Evolutionary conservation across 2,113 vertebrate species (phyloP).

Genomic region (Symphodus melops): DNA sequence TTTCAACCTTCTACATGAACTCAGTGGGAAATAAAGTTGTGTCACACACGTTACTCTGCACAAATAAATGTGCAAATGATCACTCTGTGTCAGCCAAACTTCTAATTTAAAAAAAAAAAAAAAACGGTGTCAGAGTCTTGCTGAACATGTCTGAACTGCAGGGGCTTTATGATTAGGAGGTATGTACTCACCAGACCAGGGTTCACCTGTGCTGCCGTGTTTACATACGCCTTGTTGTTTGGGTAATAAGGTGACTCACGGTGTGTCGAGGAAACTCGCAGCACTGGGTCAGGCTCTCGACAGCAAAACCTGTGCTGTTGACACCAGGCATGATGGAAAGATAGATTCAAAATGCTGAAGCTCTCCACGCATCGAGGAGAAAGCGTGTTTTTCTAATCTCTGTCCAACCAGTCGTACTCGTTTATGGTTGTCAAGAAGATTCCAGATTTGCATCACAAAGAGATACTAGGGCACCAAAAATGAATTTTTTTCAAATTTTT

Average conservation of each 20-base stretch:
- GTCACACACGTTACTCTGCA: not conserved
- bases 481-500: too few species aligned
- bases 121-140: too few species aligned
- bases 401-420: too few species aligned
- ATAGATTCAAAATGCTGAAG: not conserved
- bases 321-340: not conserved
- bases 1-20: not conserved
- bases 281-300: not conserved
- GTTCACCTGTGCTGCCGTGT: not conserved
- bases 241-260: not conserved
- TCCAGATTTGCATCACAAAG: too few species aligned
- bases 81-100: too few species aligned
- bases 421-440: too few species aligned
- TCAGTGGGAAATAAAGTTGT: not conserved
- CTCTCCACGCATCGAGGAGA: too few species aligned
- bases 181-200: not conserved
- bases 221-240: not conserved
- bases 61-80: too few species aligned
- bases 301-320: not conserved
- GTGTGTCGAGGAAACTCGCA: not conserved
- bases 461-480: too few species aligned
- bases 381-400: too few species aligned
- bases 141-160: not conserved
- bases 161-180: slow-evolving; percentile 4
- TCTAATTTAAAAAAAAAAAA: too few species aligned